Base-by-base conservation (phyloP, 1,140 invertebrate species). In the Zaprionus davidi region DNA sequence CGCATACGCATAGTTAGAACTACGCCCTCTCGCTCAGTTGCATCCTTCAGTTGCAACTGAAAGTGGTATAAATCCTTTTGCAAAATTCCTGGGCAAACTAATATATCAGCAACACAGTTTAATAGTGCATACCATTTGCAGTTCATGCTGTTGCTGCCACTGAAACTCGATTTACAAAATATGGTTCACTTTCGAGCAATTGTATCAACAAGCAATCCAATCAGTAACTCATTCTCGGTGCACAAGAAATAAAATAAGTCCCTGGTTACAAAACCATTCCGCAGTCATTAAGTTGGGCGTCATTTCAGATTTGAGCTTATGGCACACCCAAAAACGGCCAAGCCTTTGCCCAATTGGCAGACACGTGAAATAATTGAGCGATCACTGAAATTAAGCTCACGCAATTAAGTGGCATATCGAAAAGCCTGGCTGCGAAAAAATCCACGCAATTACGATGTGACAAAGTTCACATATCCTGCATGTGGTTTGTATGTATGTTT, bases 311-410 rank as follows among this genome's bases (percentile, higher is more conserved):
- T 31, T 49, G 41, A 7, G 55, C 13, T 11, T 38, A 31, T 17
- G 74, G 22, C 46, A n/a, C 60, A 51, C 51, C 31, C 64, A 56
- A 65, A 65, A 65, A 68, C 38, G 58, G 22, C 28, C 62, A 22
- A 28, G 66, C 51, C 13, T 28, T 59, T 76, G 56, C 26, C 58
- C 68, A 71, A 71, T 71, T 76, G 51, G 56, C 56, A 36, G 63
- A 41, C 57, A 55, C 28, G 24, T 59, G 17, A 49, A 76, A 60
- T 73, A 86, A 82, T 76, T 79, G 64, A 53, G 51, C 69, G 65
- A 82, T 82, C 82, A 82, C 74, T 73, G 82, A 70, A 78, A 79
- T 79, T 76, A 79, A 70, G 41, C 55, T 46, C 64, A 63, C 41
- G 69, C 63, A 65, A 60, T 66, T 60, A 71, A 76, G 57, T 62